These are phyloP conservation scores for Fabriciana adippe DNA, from an alignment of 2,888 invertebrate species.

Conservation along the genomic window DNA sequence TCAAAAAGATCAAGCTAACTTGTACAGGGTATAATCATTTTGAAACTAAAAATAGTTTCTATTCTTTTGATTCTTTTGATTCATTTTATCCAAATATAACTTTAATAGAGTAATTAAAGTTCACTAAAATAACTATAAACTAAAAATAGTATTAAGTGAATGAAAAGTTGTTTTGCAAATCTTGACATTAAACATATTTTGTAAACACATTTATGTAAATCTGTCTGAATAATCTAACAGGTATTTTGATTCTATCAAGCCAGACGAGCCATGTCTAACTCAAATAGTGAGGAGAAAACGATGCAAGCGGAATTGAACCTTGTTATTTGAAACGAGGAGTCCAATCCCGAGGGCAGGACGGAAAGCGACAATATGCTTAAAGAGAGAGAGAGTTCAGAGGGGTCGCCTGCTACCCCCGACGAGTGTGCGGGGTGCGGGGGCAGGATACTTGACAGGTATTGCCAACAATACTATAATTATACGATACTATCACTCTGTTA, in stretches of 20 bases:
- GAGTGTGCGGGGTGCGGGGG: slow-evolving; percentile 85
- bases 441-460: slow-evolving; percentile 82
- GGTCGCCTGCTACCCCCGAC: slow-evolving; percentile 69
- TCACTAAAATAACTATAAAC: neutral
- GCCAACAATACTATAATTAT: neutral
- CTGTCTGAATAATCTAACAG: neutral
- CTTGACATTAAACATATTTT: neutral
- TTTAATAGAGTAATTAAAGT: too few relatives aligned
- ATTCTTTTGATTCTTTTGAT: too few relatives aligned
- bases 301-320: slow-evolving; percentile 54
- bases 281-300: slow-evolving; percentile 47
- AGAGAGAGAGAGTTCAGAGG: slow-evolving; percentile 84
- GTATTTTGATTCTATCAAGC: slow-evolving; percentile 4
- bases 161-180: neutral
- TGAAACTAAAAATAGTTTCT: neutral
- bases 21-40: too few relatives aligned
- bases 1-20: too few relatives aligned
- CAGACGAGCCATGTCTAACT: slow-evolving; percentile 54
- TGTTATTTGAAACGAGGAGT: slow-evolving; percentile 69
- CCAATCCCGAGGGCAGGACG: slow-evolving; percentile 54
- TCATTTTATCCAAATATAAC: too few relatives aligned
- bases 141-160: neutral
- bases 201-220: neutral
- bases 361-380: slow-evolving; percentile 83
- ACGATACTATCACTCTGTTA: too few relatives aligned